These are phyloP conservation scores for Acanthopagrus latus DNA, from an alignment of 2,797 vertebrate genomes.

Conservation along the genomic window DNA sequence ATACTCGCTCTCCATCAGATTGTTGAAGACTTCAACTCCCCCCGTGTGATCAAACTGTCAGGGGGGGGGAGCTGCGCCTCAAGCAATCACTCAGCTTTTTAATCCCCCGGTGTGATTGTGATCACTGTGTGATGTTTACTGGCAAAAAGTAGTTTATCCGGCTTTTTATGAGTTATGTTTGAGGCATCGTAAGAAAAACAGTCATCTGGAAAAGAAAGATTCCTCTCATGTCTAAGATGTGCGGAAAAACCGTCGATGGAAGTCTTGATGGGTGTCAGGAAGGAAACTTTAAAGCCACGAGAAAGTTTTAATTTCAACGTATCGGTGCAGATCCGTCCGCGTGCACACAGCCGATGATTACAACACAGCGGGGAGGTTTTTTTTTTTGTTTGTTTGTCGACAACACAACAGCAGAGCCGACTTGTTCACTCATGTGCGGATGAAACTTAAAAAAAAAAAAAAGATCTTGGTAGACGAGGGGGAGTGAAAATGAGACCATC, in stretches of 20 bases:
- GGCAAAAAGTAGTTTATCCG: conserved; percentile 19
- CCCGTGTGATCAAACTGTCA: conserved; percentile 41
- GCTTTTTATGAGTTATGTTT: conserved; percentile 11
- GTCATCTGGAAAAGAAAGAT: conserved; percentile 15
- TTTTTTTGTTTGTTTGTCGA: conserved; percentile 14
- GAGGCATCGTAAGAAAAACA: conserved; percentile 30
- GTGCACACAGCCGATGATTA: conserved; percentile 44
- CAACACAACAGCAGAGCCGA: conserved; percentile 45
- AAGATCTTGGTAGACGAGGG: conserved; percentile 35
- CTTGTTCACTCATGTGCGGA: conserved; percentile 63
- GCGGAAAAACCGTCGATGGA: background rate
- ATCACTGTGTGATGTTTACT: conserved; percentile 30
- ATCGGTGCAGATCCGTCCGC: background rate
- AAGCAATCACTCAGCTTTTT: conserved; percentile 36
- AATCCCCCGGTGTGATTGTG: conserved; percentile 16
- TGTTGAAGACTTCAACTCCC: conserved; percentile 39
- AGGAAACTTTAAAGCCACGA: background rate
- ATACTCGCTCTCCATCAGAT: conserved; percentile 52
- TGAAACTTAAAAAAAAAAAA: conserved; percentile 36
- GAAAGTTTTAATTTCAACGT: conserved; percentile 46
- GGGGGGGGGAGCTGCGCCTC: conserved; percentile 19
- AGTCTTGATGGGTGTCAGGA: background rate
- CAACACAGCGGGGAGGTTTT: conserved; percentile 14
- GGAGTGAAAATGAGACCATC: conserved; percentile 72
- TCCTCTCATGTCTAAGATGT: background rate